Evolutionary conservation across 2,797 vertebrate genomes (phyloP).

Genomic region (Cyclopterus lumpus): DNA sequence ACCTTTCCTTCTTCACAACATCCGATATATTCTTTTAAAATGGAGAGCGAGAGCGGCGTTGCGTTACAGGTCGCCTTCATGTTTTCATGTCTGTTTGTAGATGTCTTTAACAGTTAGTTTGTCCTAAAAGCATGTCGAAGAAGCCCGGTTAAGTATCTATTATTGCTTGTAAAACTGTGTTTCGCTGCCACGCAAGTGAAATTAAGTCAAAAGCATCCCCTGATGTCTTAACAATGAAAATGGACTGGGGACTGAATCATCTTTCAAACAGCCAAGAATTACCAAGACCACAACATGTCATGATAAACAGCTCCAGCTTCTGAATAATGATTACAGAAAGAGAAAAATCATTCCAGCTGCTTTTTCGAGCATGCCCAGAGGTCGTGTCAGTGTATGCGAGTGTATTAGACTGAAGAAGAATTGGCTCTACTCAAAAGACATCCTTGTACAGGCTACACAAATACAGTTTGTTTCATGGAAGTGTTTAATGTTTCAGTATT

Average conservation of each 20-base stretch:
- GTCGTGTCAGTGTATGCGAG: not conserved
- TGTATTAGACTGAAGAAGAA: not conserved
- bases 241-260: constrained; percentile 4
- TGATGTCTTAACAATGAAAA: constrained; percentile 7
- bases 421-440: not conserved
- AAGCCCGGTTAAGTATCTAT: not conserved
- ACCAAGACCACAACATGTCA: not conserved
- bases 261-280: constrained; percentile 5
- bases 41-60: not conserved
- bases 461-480: not conserved
- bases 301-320: not conserved
- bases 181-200: not conserved
- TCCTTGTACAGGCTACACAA: not conserved
- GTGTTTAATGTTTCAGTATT: not conserved
- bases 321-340: not conserved
- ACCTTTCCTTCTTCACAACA: not conserved
- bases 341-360: not conserved
- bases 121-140: not conserved
- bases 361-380: not conserved
- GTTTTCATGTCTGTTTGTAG: not conserved
- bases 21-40: not conserved
- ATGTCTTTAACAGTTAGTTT: not conserved
- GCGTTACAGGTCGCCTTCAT: not conserved
- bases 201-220: constrained; percentile 3
- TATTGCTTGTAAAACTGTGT: not conserved